Evolutionary conservation across 2,797 vertebrate genomes (phyloP), one percentile per base, ranked within the genome.

Genomic region (Rhabdophis nuchalis): DNA sequence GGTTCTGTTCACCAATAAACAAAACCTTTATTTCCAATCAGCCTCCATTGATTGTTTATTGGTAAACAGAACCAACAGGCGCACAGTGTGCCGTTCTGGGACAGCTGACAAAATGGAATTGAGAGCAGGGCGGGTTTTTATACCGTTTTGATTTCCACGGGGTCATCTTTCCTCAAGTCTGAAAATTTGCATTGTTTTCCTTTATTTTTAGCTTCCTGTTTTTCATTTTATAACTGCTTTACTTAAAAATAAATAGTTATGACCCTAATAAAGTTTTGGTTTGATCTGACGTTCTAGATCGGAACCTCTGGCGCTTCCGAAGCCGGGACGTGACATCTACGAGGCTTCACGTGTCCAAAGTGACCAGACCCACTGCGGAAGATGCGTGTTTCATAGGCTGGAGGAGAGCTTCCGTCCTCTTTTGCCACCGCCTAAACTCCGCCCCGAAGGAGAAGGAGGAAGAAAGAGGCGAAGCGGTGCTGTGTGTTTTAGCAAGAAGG

Each of bases 381-480:
- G 25, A 11, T 5, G 57, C n/a, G 6, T 53, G 58, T 60, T 41
- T 85, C 6, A 46, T 46, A 50, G 60, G 86, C 8, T 50, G 53
- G 18, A 57, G 29, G 29, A 36, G 7, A 10, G 36, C 10, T 23
- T 23, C 36, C 50, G 88, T 64, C 77, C 77, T 41, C 2, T 86
- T 50, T 23, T 54, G 58, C 57, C 91, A 56, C 32, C 36, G 27
- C 10, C 4, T 46, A 32, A 32, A 50, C 89, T 87, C 89, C 92
- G 41, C 92, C 92, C 85, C 20, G 10, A 2, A 61, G 8, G 86
- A 77, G 41, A 90, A 92, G 52, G 46, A 92, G 89, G 89, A 90
- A 92, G 89, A 52, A 57, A 52, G 3, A 13, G 4, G n/a, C 7
- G 9, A 11, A 18, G 36, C 1, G 36, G 88, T 23, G 23, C 12